phyloP scores from a whole-genome alignment of 2,888 invertebrate genomes.

The Drosophila melanosoma region DNA sequence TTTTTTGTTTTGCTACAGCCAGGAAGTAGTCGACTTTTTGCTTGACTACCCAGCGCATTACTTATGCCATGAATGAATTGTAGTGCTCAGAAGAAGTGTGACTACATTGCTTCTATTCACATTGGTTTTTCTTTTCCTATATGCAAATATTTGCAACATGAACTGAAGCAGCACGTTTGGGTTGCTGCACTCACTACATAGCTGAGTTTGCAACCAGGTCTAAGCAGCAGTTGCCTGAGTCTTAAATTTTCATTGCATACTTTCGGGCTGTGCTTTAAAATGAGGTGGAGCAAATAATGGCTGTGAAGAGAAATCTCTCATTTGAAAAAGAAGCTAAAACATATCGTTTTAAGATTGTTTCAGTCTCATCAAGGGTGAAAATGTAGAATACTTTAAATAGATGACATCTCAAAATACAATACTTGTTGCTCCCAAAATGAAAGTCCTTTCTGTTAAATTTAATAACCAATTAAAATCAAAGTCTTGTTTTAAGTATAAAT shows the following conservation, averaged over 20 bases:
- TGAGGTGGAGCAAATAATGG: neutral
- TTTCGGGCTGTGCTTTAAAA: conserved; percentile 20
- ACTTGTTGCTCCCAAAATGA: neutral
- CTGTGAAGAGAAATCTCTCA: neutral
- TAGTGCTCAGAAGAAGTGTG: conserved; percentile 19
- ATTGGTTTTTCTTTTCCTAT: neutral
- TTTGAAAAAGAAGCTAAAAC: too few species aligned
- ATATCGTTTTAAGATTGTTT: too few species aligned
- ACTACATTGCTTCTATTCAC: conserved; percentile 3
- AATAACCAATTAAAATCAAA: neutral
- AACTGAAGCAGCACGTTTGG: neutral
- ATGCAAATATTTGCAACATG: neutral
- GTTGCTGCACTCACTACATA: conserved; percentile 12
- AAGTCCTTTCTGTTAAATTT: neutral
- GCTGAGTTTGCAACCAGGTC: conserved; percentile 35
- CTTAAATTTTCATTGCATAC: conserved; percentile 15
- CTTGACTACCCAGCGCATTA: conserved; percentile 42
- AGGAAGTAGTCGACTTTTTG: conserved; percentile 48
- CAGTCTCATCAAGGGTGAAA: neutral
- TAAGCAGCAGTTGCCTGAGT: neutral
- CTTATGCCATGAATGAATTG: conserved; percentile 16
- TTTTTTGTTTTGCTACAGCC: conserved; percentile 14
- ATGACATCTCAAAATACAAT: neutral
- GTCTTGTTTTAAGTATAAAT: conserved; percentile 2
- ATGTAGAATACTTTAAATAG: neutral